Percentiles rank a stretch among this genome's conserved stretches.
Evolutionary conservation across 2,888 invertebrate genomes (phyloP).

Genomic region (Drosophila cognata): DNA sequence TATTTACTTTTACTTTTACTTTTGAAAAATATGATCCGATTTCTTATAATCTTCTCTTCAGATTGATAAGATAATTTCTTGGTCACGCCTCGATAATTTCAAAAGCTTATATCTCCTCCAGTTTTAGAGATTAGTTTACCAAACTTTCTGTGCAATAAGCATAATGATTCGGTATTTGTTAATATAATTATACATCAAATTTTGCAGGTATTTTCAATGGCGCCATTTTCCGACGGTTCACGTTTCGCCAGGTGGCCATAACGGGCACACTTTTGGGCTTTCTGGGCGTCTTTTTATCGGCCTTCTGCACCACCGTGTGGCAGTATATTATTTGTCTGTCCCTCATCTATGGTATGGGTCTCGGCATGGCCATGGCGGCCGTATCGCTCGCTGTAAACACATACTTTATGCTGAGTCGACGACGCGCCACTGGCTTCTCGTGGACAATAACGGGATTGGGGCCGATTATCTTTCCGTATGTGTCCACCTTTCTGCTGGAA

Average conservation of each 20-base stretch:
- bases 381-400: constrained; percentile 90
- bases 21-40: neutral
- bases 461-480: constrained; percentile 90
- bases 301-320: constrained; percentile 88
- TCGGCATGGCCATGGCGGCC: constrained; percentile 89
- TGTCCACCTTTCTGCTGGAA: constrained; percentile 88
- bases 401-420: constrained; percentile 89
- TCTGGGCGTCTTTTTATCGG: constrained; percentile 87
- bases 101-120: too few relatives aligned
- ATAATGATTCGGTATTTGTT: neutral
- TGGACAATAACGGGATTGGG: constrained; percentile 91
- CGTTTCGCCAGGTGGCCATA: constrained; percentile 89
- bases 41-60: neutral
- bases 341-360: constrained; percentile 88
- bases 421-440: constrained; percentile 89
- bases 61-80: neutral
- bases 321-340: constrained; percentile 89
- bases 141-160: neutral
- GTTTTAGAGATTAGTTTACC: neutral
- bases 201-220: constrained; percentile 87
- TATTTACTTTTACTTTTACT: too few relatives aligned
- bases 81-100: neutral
- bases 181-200: too few relatives aligned
- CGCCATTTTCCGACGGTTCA: constrained; percentile 89
- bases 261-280: constrained; percentile 87